These are phyloP conservation scores for Rhadina sibilatrix DNA, from an alignment of 2,113 vertebrate species.

Conservation along the genomic window DNA sequence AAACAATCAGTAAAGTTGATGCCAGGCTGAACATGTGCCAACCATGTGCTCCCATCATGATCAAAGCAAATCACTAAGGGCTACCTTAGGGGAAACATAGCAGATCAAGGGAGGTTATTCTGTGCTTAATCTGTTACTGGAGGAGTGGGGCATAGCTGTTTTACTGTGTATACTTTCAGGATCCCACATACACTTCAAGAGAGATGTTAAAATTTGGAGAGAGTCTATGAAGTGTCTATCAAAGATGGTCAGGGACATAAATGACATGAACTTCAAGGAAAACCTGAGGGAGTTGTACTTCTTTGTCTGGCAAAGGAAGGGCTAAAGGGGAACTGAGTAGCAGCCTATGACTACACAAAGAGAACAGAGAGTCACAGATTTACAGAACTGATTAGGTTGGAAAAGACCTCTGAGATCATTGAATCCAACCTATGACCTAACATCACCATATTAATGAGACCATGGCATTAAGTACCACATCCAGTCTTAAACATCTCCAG, in stretches of 20 bases:
- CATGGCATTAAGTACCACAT: background rate
- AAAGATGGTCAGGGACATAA: background rate
- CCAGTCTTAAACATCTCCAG: background rate
- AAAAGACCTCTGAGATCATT: background rate
- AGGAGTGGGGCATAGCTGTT: background rate
- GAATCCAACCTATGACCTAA: background rate
- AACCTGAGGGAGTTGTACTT: background rate
- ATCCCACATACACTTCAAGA: background rate
- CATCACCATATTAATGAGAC: background rate
- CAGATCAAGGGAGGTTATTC: background rate
- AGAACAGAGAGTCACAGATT: background rate
- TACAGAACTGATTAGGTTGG: background rate
- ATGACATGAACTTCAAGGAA: background rate
- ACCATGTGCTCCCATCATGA: background rate
- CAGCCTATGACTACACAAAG: background rate
- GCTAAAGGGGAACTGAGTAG: background rate
- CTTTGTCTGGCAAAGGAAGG: background rate
- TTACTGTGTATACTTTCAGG: background rate
- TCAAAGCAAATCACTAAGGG: background rate
- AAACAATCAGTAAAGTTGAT: background rate
- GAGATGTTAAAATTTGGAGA: background rate
- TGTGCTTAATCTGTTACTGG: background rate
- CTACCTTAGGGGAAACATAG: background rate
- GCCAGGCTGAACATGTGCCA: background rate
- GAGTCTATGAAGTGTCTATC: background rate